These are phyloP conservation scores for Amphipoea lucens DNA, from an alignment of 2,888 invertebrate genomes.

Conservation along the genomic window DNA sequence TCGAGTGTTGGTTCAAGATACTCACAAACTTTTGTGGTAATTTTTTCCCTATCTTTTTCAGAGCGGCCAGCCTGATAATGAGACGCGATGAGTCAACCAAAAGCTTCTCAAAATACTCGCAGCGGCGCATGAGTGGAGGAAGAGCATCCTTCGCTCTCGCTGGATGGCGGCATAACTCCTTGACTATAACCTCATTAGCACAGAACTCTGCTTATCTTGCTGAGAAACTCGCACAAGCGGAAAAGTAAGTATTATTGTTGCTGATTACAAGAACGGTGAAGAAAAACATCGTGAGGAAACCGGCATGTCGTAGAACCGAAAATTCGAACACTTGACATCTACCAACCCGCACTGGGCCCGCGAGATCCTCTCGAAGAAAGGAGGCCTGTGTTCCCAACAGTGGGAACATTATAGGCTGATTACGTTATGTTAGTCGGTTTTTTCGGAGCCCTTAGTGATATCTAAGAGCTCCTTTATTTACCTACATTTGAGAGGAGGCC, in stretches of 20 bases:
- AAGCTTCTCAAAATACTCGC: constrained; percentile 73
- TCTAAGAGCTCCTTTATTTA: too few relatives aligned
- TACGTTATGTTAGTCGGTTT: too few relatives aligned
- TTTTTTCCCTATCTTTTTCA: constrained; percentile 67
- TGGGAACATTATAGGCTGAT: too few relatives aligned
- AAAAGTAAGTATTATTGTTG: constrained; percentile 71
- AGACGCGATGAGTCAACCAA: constrained; percentile 86
- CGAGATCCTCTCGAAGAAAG: too few relatives aligned
- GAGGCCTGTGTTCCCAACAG: too few relatives aligned
- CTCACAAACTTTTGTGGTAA: not conserved
- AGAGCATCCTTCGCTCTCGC: constrained; percentile 66
- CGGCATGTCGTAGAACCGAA: too few relatives aligned
- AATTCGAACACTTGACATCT: too few relatives aligned
- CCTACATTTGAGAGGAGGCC: too few relatives aligned
- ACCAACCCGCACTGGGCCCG: too few relatives aligned
- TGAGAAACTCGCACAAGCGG: constrained; percentile 77
- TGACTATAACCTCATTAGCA: constrained; percentile 82
- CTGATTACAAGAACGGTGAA: not conserved
- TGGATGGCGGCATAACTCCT: constrained; percentile 81
- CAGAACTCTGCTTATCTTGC: constrained; percentile 76
- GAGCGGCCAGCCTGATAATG: constrained; percentile 85
- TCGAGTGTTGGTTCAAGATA: not conserved
- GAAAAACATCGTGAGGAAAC: too few relatives aligned
- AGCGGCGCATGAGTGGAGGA: constrained; percentile 68
- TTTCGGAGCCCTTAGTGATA: too few relatives aligned